Conservation (phyloP, 2,113 vertebrate species). For the Balaeniceps rex region DNA sequence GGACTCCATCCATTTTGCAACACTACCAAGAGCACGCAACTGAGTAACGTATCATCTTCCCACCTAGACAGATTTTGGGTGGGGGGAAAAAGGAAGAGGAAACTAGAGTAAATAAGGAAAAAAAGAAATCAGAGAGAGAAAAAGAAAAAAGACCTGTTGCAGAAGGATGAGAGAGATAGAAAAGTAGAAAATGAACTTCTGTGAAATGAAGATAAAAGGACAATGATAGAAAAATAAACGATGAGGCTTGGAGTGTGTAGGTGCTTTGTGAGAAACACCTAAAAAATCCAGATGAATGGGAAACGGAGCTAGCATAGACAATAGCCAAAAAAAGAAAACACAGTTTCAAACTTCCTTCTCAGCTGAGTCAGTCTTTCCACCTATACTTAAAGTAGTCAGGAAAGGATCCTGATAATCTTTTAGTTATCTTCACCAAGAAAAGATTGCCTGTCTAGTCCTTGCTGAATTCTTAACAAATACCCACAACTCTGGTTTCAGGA, state of each 20-base stretch:
- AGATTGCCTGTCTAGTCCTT: background rate
- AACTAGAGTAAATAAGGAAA: background rate
- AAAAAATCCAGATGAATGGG: background rate
- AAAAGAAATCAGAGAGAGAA: background rate
- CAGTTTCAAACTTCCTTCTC: background rate
- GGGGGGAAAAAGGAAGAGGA: background rate
- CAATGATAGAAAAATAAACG: background rate
- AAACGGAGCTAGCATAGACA: background rate
- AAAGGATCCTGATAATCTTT: background rate
- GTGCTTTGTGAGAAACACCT: background rate
- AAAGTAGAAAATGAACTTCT: background rate
- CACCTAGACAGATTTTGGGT: background rate
- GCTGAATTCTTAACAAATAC: background rate
- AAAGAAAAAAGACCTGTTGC: background rate
- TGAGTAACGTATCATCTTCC: background rate
- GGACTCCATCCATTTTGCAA: background rate
- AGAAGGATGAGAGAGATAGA: background rate
- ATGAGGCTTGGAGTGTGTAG: background rate
- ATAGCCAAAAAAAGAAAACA: background rate
- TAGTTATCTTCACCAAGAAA: background rate
- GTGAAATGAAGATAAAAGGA: background rate
- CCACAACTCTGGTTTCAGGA: background rate
- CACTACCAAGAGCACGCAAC: background rate
- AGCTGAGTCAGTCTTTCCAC: background rate
- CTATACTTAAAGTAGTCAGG: background rate